A percentile compares a stretch with the other conserved stretches of the same genome.
Evolutionary conservation across 2,888 invertebrate species (phyloP).

Genomic region (Vanessa cardui): DNA sequence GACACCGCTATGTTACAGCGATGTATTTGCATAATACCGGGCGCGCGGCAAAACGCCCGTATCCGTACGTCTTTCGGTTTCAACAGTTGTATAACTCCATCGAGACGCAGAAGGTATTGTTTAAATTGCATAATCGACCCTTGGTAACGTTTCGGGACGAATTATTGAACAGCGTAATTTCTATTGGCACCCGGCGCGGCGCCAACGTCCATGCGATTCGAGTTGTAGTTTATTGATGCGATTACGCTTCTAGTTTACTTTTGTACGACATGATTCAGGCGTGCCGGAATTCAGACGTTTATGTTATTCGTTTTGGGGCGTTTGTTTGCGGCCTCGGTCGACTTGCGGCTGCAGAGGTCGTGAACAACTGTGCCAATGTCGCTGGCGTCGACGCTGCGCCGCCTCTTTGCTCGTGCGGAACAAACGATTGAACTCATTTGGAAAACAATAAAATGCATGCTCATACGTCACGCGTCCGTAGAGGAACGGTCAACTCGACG

Average conservation of each 20-base stretch:
- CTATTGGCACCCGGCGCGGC: constrained; percentile 64
- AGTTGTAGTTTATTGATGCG: constrained; percentile 46
- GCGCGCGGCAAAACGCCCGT: constrained; percentile 64
- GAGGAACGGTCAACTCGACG: constrained; percentile 8
- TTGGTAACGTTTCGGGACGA: constrained; percentile 44
- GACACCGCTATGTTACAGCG: constrained; percentile 69
- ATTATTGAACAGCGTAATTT: constrained; percentile 54
- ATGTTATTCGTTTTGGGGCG: constrained; percentile 73
- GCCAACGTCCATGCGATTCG: constrained; percentile 38
- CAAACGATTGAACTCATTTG: constrained; percentile 49
- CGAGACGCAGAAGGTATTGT: constrained; percentile 53
- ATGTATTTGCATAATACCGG: constrained; percentile 78
- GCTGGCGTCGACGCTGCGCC: constrained; percentile 53
- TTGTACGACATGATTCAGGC: constrained; percentile 71
- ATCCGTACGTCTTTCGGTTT: constrained; percentile 58
- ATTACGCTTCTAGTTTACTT: constrained; percentile 60
- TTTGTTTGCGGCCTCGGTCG: constrained; percentile 75
- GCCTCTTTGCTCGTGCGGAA: constrained; percentile 72
- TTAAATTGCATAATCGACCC: constrained; percentile 48
- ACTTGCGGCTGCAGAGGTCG: constrained; percentile 70
- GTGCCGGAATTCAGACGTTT: constrained; percentile 71
- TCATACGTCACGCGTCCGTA: constrained; percentile 29
- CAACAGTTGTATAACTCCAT: constrained; percentile 65
- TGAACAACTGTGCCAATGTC: constrained; percentile 81
- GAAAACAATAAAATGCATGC: constrained; percentile 38